phyloP scores from a whole-genome alignment of 2,113 vertebrate genomes.

The Tachysurus vachellii region DNA sequence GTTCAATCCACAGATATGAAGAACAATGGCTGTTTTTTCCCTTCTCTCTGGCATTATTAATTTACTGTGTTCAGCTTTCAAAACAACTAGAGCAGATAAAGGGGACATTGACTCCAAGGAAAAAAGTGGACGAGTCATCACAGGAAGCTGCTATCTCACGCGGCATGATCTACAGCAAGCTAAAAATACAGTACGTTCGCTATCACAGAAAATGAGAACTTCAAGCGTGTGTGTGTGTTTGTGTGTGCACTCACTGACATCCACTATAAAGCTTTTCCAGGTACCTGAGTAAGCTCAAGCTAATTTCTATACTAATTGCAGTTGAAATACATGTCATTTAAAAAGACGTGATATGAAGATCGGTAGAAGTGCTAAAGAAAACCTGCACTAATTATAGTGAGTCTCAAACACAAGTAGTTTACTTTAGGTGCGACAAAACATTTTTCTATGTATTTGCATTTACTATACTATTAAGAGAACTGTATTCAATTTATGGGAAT shows the following conservation, averaged over 20 bases:
- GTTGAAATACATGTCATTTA: background rate
- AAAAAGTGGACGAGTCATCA: conserved; percentile 25
- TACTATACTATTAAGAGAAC: background rate
- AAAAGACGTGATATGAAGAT: background rate
- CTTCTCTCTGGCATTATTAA: background rate
- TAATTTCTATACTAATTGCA: background rate
- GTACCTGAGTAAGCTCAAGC: background rate
- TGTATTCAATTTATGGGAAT: background rate
- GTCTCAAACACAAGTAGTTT: background rate
- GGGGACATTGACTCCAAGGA: background rate
- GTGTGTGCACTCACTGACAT: background rate
- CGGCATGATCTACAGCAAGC: conserved; percentile 57
- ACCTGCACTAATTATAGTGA: background rate
- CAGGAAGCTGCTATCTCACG: conserved; percentile 61
- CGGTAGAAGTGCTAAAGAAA: background rate
- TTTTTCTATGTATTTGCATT: background rate
- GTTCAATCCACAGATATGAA: background rate
- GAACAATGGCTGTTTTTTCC: background rate
- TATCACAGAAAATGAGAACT: conserved; percentile 55
- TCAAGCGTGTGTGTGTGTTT: background rate
- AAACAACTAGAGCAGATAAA: conserved; percentile 3
- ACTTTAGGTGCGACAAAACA: background rate
- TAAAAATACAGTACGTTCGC: conserved; percentile 66
- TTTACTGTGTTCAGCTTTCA: background rate
- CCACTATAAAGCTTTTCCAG: background rate